Base-by-base conservation (phyloP, 2,888 invertebrate genomes). In the Polietes domitor region DNA sequence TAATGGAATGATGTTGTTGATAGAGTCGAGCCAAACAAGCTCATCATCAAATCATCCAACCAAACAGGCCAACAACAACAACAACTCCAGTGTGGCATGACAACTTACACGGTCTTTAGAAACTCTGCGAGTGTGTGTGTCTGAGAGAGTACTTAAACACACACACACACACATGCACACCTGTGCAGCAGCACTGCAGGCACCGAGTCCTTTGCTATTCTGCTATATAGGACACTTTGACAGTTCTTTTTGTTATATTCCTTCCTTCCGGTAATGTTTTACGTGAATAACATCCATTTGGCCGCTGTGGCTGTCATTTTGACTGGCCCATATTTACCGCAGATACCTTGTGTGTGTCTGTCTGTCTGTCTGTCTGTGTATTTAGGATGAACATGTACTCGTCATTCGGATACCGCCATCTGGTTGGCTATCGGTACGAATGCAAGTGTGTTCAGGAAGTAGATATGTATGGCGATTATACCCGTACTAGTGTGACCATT, bases 41-140 rank as follows among this genome's bases (percentile, higher is more conserved):
- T 80, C 84, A 80, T 84, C 75, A 82, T 82, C 75, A 85, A 82
- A 79, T 77, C 72, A 77, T 47, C 63, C 65, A 77, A 85, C 71
- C 55, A 24, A 71, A 77, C 47, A 82, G 76, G 70, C 76, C 53
- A 79, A 55, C 74, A 76, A 68, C 55, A 65, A 19, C 53, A 37
- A 12, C 65, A 37, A 50, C 53, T 63, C 53, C 53, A 71, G 74
- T n/a, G n/a, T n/a, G n/a, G n/a, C 77, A 71, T 47, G 78, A 77
- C 63, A 78, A 77, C 81, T 79, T 79, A 79, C 77, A 77, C 72
- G 72, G 68, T 79, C 41, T 71, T 77, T 53, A 55, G 50, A 63
- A 72, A 82, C 61, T 28, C 15, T 50, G n/a, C 3, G 53, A 21
- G 76, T 43, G 58, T 28, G 41, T 77, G 37, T 68, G 58, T 70